These are phyloP conservation scores for Centruroides vittatus DNA, from an alignment of 1,140 invertebrate species.

Conservation along the genomic window DNA sequence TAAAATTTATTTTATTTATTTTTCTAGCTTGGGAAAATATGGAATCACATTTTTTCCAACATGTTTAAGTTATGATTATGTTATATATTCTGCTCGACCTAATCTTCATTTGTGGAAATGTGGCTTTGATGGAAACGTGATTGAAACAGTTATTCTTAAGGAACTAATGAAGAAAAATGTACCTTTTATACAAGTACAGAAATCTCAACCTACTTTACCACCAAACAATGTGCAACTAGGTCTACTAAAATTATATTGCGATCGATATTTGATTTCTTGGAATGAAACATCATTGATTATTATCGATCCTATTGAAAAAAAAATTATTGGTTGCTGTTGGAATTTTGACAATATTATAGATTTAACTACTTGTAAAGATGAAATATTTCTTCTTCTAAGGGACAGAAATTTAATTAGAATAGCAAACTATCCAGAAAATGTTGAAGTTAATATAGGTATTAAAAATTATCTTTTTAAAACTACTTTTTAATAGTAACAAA, in stretches of 20 bases:
- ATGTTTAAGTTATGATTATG: constrained; percentile 23
- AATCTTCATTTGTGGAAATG: constrained; percentile 68
- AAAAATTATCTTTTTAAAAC: not conserved
- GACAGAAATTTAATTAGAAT: constrained; percentile 45
- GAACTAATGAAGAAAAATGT: constrained; percentile 31
- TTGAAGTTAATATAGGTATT: constrained; percentile 1
- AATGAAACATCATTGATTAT: constrained; percentile 53
- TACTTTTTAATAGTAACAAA: too few relatives aligned
- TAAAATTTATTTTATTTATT: not conserved
- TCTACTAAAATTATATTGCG: constrained; percentile 46
- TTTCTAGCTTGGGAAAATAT: constrained; percentile 27
- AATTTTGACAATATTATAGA: constrained; percentile 34
- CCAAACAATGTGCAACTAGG: constrained; percentile 41
- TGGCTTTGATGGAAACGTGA: constrained; percentile 53
- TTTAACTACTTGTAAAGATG: constrained; percentile 51
- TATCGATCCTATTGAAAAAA: constrained; percentile 47
- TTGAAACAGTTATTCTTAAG: constrained; percentile 71
- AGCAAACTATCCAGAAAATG: constrained; percentile 1
- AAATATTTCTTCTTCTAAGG: constrained; percentile 63
- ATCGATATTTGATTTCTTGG: constrained; percentile 56
- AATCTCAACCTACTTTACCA: too few relatives aligned
- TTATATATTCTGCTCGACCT: constrained; percentile 57
- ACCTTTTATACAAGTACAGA: too few relatives aligned
- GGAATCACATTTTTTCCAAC: constrained; percentile 28
- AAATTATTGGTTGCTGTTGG: constrained; percentile 31